Percentiles rank a stretch among this genome's conserved stretches.
Evolutionary conservation across 1,140 invertebrate genomes (phyloP).

Genomic region (Teleogryllus occipitalis): DNA sequence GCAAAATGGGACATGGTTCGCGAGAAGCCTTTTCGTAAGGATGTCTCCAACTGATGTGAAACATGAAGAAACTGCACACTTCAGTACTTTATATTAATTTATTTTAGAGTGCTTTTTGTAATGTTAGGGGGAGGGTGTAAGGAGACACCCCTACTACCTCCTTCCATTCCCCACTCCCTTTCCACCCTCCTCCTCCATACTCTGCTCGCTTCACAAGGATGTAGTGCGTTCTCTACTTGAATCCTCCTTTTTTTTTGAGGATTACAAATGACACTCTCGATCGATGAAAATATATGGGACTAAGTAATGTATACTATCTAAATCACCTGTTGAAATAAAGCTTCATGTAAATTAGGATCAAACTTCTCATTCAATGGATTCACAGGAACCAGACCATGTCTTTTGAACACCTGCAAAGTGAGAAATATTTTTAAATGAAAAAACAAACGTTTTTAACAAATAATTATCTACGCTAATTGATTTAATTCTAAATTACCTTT

Average conservation of each 20-base stretch:
- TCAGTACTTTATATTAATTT: too few species aligned
- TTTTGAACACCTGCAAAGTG: slow-evolving; percentile 64
- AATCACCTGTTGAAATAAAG: slow-evolving; percentile 81
- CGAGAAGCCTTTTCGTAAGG: too few species aligned
- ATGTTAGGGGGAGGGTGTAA: too few species aligned
- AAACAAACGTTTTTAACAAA: slow-evolving; percentile 7
- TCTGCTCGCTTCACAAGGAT: too few species aligned
- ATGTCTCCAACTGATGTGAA: too few species aligned
- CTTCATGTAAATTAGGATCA: slow-evolving; percentile 93
- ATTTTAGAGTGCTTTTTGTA: too few species aligned
- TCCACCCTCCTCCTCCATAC: too few species aligned
- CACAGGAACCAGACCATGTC: slow-evolving; percentile 78
- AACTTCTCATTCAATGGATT: slow-evolving; percentile 91
- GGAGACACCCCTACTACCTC: too few species aligned
- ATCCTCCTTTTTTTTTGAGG: not conserved
- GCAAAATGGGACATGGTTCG: too few species aligned
- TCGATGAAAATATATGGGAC: not conserved
- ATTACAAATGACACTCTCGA: not conserved
- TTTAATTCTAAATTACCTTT: slow-evolving; percentile 37
- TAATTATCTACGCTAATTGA: slow-evolving; percentile 8
- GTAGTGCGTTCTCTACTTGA: too few species aligned
- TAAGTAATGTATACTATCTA: not conserved
- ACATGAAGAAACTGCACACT: too few species aligned
- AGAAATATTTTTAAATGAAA: slow-evolving; percentile 14
- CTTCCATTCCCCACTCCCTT: too few species aligned